Evolutionary conservation across 1,140 invertebrate genomes (phyloP).

Genomic region (Hyles vespertilio): DNA sequence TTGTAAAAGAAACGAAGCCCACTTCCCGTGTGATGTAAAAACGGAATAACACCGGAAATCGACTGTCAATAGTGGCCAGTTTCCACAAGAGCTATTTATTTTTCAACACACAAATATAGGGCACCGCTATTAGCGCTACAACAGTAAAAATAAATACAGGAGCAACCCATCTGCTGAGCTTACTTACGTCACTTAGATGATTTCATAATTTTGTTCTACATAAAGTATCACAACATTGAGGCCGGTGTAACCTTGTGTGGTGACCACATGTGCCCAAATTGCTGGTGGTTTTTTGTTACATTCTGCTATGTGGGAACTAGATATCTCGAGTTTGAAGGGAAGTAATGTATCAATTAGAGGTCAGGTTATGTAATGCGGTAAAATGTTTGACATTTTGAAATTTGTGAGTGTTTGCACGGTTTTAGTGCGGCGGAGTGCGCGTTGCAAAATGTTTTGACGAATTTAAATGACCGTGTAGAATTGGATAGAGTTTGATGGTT

Average conservation of each 20-base stretch:
- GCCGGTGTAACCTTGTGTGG: slow-evolving; percentile 40
- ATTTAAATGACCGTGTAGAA: too few species aligned
- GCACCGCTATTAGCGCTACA: neutral
- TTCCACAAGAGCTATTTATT: too few species aligned
- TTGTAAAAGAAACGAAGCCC: too few species aligned
- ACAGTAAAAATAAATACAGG: slow-evolving; percentile 8
- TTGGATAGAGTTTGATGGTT: too few species aligned
- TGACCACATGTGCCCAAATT: slow-evolving; percentile 52
- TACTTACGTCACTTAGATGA: slow-evolving; percentile 17
- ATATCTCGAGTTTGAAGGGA: slow-evolving; percentile 17
- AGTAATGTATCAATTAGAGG: slow-evolving; percentile 20
- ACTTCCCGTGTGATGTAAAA: too few species aligned
- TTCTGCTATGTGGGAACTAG: slow-evolving; percentile 49
- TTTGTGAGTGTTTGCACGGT: neutral
- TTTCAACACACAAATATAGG: too few species aligned
- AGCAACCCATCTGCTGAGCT: slow-evolving; percentile 5
- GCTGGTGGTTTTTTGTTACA: slow-evolving; percentile 29
- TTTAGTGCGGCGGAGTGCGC: too few species aligned
- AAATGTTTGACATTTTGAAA: slow-evolving; percentile 5
- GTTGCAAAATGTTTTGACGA: too few species aligned
- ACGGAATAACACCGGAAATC: too few species aligned
- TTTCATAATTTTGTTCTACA: slow-evolving; percentile 18
- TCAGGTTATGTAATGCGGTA: slow-evolving; percentile 8
- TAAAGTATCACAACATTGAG: slow-evolving; percentile 21
- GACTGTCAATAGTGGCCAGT: too few species aligned